Evolutionary conservation across 2,888 invertebrate species (phyloP).

Genomic region (Eucera pruinosa): DNA sequence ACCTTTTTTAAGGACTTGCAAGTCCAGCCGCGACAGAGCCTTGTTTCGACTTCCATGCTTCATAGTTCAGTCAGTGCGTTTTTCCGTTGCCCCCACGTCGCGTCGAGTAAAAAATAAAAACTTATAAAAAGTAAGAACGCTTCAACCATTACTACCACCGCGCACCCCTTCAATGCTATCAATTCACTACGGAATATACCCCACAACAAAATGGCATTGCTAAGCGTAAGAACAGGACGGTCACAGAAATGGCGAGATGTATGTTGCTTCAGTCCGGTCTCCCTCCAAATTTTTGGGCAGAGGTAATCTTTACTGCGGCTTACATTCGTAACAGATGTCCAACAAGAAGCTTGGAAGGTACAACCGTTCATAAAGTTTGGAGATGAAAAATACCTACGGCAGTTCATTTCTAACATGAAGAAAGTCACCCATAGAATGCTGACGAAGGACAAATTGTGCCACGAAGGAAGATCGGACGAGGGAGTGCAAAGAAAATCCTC

Average conservation of each 20-base stretch:
- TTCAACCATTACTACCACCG: too few relatives aligned
- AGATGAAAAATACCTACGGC: slow-evolving; percentile 57
- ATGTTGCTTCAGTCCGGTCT: slow-evolving; percentile 32
- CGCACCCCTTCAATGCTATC: too few relatives aligned
- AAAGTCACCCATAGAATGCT: slow-evolving; percentile 43
- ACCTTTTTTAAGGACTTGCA: too few relatives aligned
- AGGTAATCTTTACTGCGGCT: slow-evolving; percentile 51
- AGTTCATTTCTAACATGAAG: slow-evolving; percentile 49
- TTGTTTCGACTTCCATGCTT: too few relatives aligned
- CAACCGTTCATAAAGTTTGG: slow-evolving; percentile 51
- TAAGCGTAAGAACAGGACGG: slow-evolving; percentile 71
- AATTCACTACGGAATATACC: slow-evolving; percentile 65
- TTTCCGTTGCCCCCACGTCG: too few relatives aligned
- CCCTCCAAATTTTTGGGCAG: slow-evolving; percentile 70
- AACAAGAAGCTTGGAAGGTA: slow-evolving; percentile 29
- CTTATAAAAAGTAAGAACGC: too few relatives aligned
- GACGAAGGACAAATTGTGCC: slow-evolving; percentile 49
- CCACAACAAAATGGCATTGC: slow-evolving; percentile 73
- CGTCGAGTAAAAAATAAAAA: too few relatives aligned
- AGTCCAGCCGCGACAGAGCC: too few relatives aligned
- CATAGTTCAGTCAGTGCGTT: too few relatives aligned
- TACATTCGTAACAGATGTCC: slow-evolving; percentile 39
- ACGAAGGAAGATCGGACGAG: too few relatives aligned
- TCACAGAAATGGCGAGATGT: slow-evolving; percentile 68
- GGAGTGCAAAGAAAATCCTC: too few relatives aligned